These are phyloP conservation scores for Chorisops tibialis DNA, from an alignment of 2,888 invertebrate genomes.

Conservation along the genomic window DNA sequence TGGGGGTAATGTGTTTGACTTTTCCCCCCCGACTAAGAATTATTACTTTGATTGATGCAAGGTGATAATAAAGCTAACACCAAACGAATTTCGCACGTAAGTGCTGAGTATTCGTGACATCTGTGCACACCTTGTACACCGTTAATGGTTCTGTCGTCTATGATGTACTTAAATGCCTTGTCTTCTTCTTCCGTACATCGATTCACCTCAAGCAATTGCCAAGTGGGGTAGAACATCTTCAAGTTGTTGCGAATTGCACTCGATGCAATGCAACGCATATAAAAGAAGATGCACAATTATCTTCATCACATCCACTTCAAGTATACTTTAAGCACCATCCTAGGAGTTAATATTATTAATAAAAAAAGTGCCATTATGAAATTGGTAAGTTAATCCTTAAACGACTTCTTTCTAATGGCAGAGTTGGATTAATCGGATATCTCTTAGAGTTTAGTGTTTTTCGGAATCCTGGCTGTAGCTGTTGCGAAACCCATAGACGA, in stretches of 20 bases:
- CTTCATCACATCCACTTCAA: neutral
- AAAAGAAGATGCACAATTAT: conserved; percentile 17
- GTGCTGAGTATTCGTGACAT: neutral
- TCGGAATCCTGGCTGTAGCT: neutral
- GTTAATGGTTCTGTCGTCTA: neutral
- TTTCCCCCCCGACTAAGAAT: too few species aligned
- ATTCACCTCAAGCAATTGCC: neutral
- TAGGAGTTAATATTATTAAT: neutral
- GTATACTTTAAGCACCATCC: neutral
- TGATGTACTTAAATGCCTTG: neutral
- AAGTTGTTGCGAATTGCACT: neutral
- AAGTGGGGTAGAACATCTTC: conserved; percentile 9
- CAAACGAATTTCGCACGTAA: neutral
- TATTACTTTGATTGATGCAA: neutral
- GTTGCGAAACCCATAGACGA: conserved; percentile 42
- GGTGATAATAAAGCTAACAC: neutral
- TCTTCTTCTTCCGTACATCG: neutral
- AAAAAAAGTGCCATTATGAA: conserved; percentile 1
- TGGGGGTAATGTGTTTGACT: too few species aligned
- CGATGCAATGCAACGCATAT: conserved; percentile 3
- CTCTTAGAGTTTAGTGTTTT: neutral
- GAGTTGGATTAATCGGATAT: too few species aligned
- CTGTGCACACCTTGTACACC: neutral
- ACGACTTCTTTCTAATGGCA: neutral
- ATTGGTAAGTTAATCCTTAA: conserved; percentile 1